Evolutionary conservation across 2,888 invertebrate species (phyloP), one percentile per base, ranked within the genome.

Genomic region (Eristalis intricaria): DNA sequence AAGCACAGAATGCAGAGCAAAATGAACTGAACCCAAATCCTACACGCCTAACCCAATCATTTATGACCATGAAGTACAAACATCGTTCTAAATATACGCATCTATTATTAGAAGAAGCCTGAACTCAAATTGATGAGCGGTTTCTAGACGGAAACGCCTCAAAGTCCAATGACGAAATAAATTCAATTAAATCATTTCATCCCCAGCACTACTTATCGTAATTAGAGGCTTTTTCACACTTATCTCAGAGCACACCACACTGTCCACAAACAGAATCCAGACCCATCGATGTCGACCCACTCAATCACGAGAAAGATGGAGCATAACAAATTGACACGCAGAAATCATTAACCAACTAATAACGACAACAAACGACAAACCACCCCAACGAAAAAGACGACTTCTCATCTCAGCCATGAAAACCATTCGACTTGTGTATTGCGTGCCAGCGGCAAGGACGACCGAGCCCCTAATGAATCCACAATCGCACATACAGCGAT

Each of bases 271-370:
- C 13, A 32, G 43, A 60, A 60, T 65, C 38, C 73, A 7, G 19
- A 15, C 35, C 22, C 4, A 8, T 40, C 7, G 5, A 15, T 4
- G n/a, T 43, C 0, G 13, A 69, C 50, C 58, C 58, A 26, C 38
- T 69, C 56, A 73, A 77, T 74, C 68, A 40, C 15, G 26, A 26
- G 5, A 73, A 32, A 68, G 40, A 68, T 38, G 23, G 68, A 73
- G 61, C 29, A 26, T 13, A 29, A 60, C 29, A 63, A 81, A 85
- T 81, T 85, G 81, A 77, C 77, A 77, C 81, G 73, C 85, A 73
- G 81, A 76, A 85, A 81, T 85, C 76, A 85, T 85, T 85, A 77
- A 76, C 81, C 81, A 77, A 77, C 71, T 77, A 85, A 85, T 85
- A 81, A 81, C 50, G 68, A 85, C 68, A 80, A 76, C 66, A 71